Base-by-base conservation (phyloP, 2,113 vertebrate species). In the Oryzias javanicus region DNA sequence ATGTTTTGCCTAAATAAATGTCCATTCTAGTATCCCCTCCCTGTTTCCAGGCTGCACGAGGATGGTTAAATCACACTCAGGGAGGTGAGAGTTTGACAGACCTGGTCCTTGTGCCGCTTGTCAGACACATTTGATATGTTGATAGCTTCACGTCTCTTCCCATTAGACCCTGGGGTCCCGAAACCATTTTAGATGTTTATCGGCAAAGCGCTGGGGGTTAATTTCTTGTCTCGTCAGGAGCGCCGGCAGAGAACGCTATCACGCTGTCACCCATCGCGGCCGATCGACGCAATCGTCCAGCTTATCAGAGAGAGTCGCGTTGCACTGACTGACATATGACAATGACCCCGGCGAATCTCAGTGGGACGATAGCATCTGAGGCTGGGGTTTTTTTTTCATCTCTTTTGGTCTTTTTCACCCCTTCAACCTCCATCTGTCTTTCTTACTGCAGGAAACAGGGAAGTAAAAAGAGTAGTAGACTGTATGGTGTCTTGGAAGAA, bases 101-200 rank as follows among this genome's bases (percentile, higher is more conserved):
- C 79, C 83, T 78, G 89, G 84, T 86, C 84, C 87, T 89, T 89
- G 83, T 86, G 84, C 78, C 62, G 78, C 84, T 89, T 86, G 87
- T 85, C 84, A 86, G 67, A 76, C 80, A 75, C 86, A 85, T 90
- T 88, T 89, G 88, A 89, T 89, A 90, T 89, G 89, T 88, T 89
- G 88, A 89, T 89, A 89, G 88, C 85, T 85, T 69, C 80, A 78
- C 79, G 78, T 88, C 86, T 88, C 84, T 89, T 87, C 80, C 87
- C 83, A 89, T 90, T 90, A 88, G 88, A 83, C 88, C 82, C 82
- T 44, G 67, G 83, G 87, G 87, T 82, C 76, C 76, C 57, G 71
- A 87, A 90, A 91, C 86, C 89, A 86, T 89, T 91, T 91, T 91
- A 91, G 87, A 90, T 90, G 87, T 88, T 90, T 90, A 90, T 91